Percentiles rank a stretch among this genome's conserved stretches.
Conservation (phyloP, 2,797 vertebrate genomes). For the Babyrousa celebensis region DNA sequence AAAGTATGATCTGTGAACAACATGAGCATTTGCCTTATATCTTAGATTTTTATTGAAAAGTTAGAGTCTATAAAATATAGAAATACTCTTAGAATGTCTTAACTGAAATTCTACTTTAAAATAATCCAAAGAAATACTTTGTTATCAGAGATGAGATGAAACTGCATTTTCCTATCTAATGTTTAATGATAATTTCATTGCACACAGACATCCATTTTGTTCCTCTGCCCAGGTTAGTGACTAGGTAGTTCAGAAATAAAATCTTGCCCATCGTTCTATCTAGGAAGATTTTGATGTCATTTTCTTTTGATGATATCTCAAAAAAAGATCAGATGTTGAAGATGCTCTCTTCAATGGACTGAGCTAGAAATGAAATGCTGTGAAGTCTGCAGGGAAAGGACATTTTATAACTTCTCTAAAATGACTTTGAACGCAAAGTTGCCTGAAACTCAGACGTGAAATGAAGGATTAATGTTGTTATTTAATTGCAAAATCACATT, state of each 20-base stretch:
- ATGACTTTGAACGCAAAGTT: background rate
- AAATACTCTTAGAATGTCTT: background rate
- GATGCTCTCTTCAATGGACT: background rate
- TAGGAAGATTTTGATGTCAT: background rate
- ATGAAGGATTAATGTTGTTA: background rate
- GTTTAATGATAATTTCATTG: background rate
- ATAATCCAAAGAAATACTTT: background rate
- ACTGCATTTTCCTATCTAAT: background rate
- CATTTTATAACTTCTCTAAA: background rate
- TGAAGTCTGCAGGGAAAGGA: background rate
- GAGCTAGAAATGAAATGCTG: background rate
- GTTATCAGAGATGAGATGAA: background rate
- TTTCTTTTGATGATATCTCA: slow-evolving; percentile 57
- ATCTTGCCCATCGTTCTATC: background rate
- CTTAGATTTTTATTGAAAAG: background rate
- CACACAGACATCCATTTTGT: background rate
- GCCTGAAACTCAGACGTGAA: background rate
- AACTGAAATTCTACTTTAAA: background rate
- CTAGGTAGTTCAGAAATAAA: background rate
- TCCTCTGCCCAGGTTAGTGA: background rate
- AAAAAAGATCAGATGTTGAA: slow-evolving; percentile 41
- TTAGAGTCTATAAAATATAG: background rate
- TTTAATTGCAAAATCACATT: slow-evolving; percentile 32
- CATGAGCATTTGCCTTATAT: background rate
- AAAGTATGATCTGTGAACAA: background rate